Percentiles rank a stretch among this genome's conserved stretches.
Conservation (phyloP, 2,888 invertebrate genomes). For the Pachliopta kotzebuea region DNA sequence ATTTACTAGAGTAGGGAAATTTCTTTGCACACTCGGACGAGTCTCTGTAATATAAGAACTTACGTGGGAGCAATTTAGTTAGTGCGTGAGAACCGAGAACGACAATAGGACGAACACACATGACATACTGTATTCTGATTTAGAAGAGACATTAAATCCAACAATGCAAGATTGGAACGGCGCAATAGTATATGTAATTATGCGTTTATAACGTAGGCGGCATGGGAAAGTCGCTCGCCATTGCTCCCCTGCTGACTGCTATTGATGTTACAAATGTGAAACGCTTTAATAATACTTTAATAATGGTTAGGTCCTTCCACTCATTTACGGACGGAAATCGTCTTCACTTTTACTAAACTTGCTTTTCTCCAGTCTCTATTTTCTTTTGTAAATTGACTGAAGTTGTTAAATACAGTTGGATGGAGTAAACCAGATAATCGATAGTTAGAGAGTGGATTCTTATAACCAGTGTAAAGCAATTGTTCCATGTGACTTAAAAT, state of each 20-base stretch:
- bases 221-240: constrained; percentile 56
- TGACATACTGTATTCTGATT: constrained; percentile 67
- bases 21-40: constrained; percentile 40
- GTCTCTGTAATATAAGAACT: constrained; percentile 38
- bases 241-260: constrained; percentile 13
- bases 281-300: constrained; percentile 10
- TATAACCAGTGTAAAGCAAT: no score
- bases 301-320: neutral
- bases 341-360: neutral
- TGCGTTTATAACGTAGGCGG: constrained; percentile 64
- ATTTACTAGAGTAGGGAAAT: constrained; percentile 37
- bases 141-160: constrained; percentile 70
- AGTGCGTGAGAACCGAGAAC: constrained; percentile 68
- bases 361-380: neutral
- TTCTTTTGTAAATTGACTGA: no score
- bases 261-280: constrained; percentile 19
- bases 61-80: constrained; percentile 72
- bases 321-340: neutral
- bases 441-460: no score
- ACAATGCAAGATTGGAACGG: constrained; percentile 62
- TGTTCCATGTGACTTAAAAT: no score
- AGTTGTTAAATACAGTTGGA: no score
- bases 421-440: no score
- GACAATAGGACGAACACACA: constrained; percentile 66
- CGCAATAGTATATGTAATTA: constrained; percentile 67